Base-by-base conservation (phyloP, 2,888 invertebrate species). In the Ornithoptera alexandrae region DNA sequence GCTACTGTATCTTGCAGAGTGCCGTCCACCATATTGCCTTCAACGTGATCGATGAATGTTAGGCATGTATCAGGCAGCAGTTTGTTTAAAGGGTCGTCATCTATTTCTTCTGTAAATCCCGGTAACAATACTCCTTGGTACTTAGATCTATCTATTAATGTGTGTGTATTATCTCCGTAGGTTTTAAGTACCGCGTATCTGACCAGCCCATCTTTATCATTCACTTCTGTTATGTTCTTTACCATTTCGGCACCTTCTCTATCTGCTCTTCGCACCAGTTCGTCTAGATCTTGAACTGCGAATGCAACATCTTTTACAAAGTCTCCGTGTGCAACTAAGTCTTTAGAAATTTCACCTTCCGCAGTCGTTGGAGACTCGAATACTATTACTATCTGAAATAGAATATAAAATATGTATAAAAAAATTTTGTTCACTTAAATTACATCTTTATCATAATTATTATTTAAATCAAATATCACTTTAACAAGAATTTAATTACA, bases 231-330 rank as follows among this genome's bases (percentile, higher is more conserved):
- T 72, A 98, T 94, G 72, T 97, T 97, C 73, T 93, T 93, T 3
- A 98, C 93, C 46, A 98, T 92, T 77, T 93, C 94, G 0, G 98
- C 99, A 0, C 99, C 99, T 64, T 95, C 94, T 76, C 95, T 93
- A 81, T 95, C 96, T 0, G 98, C 98, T 74, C 94, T 93, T 93
- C 93, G 89, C 65, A 98, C 94, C 75, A 99, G 96, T 56, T 94
- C 94, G 70, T 98, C 97, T 73, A 99, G 92, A 81, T 99, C 96
- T 81, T 98, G 96, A 0, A 99, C 99, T 75, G 95, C 94, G 83
- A 99, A 99, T 0, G 98, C 98, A 56, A 99, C 94, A 84, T 99
- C 99, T 81, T 98, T 98, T 20, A 98, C 99, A 68, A 98, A 99
- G 89, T 99, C 99, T 0, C 99, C 99, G 83, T 99, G 99, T 0